Base-by-base conservation (phyloP, 2,113 vertebrate genomes). In the Cyrtonyx montezumae region DNA sequence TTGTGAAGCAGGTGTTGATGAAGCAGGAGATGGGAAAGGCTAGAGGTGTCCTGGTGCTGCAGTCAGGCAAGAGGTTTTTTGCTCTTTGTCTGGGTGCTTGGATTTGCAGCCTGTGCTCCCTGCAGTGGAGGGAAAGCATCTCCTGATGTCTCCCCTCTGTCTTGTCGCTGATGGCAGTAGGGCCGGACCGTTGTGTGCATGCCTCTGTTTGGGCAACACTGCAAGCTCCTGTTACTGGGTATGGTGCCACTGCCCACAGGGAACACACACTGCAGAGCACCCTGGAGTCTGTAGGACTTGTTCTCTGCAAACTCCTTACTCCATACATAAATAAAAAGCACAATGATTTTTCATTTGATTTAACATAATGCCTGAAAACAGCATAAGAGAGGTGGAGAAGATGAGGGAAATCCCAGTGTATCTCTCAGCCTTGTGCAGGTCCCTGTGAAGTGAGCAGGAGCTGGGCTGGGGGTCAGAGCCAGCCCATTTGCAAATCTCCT, bases 131-230 rank as follows among this genome's bases (percentile, higher is more conserved):
- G 67, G 53, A 61, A 36, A 20, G 5, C 4, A 0, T 66, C 25
- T n/a, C n/a, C n/a, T 0, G 0, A 1, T 48, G 19, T 32, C 8
- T 71, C 16, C 30, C 59, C 34, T 67, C 17, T 79, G 18, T 0
- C 0, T 30, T 23, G 18, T 11, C 18, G 43, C 46, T 26, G 56
- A 21, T 78, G 36, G n/a, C 46, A 4, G 4, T 71, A 58, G 22
- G 16, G 75, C 66, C 70, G 37, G 30, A 30, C 9, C 0, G 0
- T 20, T 82, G 55, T 48, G 11, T 53, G 8, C 40, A 48, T 25
- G 63, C 18, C 65, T 67, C 2, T 2, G 0, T 70, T 43, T 84
- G 28, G 32, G 32, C 62, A 90, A 45, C 28, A 15, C 32, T 42
- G 59, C 0, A 1, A 22, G 11, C 19, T 19, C 19, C 22, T 0